Conservation (phyloP, 2,797 vertebrate genomes). For the Syncerus caffer region DNA sequence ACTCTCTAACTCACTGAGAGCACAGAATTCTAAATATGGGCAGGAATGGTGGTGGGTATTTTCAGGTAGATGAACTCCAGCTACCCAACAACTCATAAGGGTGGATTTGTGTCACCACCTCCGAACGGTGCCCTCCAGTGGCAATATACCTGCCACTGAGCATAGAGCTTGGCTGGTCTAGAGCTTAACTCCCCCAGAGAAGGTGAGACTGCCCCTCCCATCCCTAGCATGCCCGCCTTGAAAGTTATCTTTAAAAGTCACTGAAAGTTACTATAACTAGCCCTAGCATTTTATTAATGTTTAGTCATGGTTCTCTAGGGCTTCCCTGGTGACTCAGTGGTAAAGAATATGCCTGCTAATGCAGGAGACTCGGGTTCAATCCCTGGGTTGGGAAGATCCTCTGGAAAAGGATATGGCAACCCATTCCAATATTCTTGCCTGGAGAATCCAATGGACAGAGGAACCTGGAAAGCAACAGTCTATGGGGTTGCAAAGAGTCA, state of each 20-base stretch:
- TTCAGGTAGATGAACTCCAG: neutral
- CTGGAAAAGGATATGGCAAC: neutral
- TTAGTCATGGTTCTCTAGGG: neutral
- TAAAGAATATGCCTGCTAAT: neutral
- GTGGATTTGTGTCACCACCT: neutral
- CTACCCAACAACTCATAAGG: neutral
- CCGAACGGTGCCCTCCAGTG: neutral
- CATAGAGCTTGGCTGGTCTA: neutral
- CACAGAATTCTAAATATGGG: neutral
- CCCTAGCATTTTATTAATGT: neutral
- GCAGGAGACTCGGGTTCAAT: neutral
- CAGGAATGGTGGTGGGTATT: rapidly evolving
- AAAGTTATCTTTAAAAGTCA: neutral
- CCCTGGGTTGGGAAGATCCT: neutral
- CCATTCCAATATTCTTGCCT: neutral
- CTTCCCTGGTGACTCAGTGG: neutral
- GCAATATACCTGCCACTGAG: neutral
- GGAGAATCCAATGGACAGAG: neutral
- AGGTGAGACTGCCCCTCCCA: neutral
- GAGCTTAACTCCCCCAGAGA: neutral
- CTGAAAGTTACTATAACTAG: neutral
- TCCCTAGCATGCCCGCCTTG: neutral
- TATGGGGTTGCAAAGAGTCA: neutral
- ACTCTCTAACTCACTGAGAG: neutral
- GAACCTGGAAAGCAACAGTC: neutral